phyloP scores from a whole-genome alignment of 2,888 invertebrate genomes.

The Chloroclystis v-ata region DNA sequence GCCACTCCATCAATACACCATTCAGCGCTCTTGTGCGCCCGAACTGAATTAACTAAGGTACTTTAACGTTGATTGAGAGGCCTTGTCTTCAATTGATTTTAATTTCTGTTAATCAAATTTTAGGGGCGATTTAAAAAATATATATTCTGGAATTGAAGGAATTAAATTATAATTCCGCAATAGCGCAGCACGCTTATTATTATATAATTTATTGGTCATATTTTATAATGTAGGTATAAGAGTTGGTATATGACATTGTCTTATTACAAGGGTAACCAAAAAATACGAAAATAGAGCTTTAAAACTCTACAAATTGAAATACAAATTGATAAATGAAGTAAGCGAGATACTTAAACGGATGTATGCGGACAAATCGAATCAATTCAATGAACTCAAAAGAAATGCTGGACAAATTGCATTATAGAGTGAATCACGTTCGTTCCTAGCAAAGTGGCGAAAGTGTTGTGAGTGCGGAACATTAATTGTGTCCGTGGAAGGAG shows the following conservation, averaged over 20 bases:
- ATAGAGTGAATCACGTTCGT: slow-evolving; percentile 43
- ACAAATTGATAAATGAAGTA: too few species aligned
- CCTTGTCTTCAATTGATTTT: slow-evolving; percentile 4
- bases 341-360: too few species aligned
- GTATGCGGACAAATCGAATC: slow-evolving; percentile 17
- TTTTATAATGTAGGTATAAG: too few species aligned
- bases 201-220: too few species aligned
- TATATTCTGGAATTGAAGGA: background rate
- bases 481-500: slow-evolving; percentile 2
- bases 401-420: slow-evolving; percentile 40
- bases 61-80: slow-evolving; percentile 11
- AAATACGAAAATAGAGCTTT: too few species aligned
- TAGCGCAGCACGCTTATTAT: too few species aligned
- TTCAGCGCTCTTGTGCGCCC: slow-evolving; percentile 33
- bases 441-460: slow-evolving; percentile 18
- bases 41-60: slow-evolving; percentile 29
- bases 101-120: background rate
- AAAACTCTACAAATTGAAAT: too few species aligned
- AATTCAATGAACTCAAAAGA: slow-evolving; percentile 24
- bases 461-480: slow-evolving; percentile 13
- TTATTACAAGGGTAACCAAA: too few species aligned
- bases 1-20: slow-evolving; percentile 47
- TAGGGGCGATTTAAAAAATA: background rate
- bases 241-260: too few species aligned
- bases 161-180: too few species aligned